Evolutionary conservation across 2,888 invertebrate species (phyloP).

Genomic region (Disparrhopalites patrizii): DNA sequence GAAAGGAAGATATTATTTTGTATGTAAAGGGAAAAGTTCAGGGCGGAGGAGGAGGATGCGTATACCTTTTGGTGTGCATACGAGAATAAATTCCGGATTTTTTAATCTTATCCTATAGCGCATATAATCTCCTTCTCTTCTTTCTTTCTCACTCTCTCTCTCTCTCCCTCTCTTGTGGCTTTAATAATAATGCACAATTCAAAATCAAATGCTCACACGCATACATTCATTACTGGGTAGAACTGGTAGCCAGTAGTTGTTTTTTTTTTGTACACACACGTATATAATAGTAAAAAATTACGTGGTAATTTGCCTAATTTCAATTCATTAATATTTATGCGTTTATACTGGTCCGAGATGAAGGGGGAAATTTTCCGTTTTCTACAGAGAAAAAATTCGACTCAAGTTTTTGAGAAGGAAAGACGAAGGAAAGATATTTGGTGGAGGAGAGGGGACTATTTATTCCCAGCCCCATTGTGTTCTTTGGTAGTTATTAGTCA

Average conservation of each 20-base stretch:
- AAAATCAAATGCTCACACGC: constrained; percentile 29
- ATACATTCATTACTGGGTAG: constrained; percentile 27
- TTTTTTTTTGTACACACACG: constrained; percentile 7
- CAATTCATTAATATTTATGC: constrained; percentile 33
- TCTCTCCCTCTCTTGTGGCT: background rate
- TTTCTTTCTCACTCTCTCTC: background rate
- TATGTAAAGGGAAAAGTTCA: too few relatives aligned
- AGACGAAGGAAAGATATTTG: background rate
- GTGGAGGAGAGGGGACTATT: background rate
- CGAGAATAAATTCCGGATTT: too few relatives aligned
- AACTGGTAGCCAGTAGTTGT: constrained; percentile 28
- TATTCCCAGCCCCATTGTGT: too few relatives aligned
- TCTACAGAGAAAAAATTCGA: too few relatives aligned
- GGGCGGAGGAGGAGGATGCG: too few relatives aligned
- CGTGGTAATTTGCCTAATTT: constrained; percentile 31
- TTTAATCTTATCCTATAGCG: too few relatives aligned
- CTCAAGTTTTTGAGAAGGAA: too few relatives aligned
- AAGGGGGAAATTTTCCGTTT: constrained; percentile 4
- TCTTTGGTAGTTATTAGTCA: too few relatives aligned
- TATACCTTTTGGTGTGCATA: too few relatives aligned
- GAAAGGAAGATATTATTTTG: too few relatives aligned
- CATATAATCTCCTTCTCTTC: background rate
- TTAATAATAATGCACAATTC: constrained; percentile 24
- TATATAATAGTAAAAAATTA: constrained; percentile 14
- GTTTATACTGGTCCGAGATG: constrained; percentile 9